Percentiles rank a stretch among this genome's conserved stretches.
Evolutionary conservation across 2,888 invertebrate species (phyloP).

Genomic region (Gymnosoma rotundatum): DNA sequence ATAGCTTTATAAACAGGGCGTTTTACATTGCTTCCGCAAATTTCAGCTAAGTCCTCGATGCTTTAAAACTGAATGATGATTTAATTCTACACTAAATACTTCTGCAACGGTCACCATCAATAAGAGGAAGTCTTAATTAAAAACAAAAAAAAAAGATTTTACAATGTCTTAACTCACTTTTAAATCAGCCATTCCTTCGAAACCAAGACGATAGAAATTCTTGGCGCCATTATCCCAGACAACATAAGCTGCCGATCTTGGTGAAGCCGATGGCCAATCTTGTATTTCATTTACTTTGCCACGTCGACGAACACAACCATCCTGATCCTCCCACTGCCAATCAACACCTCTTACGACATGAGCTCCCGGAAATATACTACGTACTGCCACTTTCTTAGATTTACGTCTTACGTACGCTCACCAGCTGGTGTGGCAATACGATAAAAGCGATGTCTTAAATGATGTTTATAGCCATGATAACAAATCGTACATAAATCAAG

Average conservation of each 20-base stretch:
- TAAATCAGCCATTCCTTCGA: constrained; percentile 97
- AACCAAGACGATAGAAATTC: constrained; percentile 97
- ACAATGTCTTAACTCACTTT: constrained; percentile 80
- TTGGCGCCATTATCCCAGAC: constrained; percentile 99
- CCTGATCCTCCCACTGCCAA: constrained; percentile 99
- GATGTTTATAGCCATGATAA: constrained; percentile 98
- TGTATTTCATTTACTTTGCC: constrained; percentile 99
- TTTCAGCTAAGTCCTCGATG: no score
- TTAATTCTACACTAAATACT: background rate
- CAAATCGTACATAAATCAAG: constrained; percentile 97
- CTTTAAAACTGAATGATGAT: no score
- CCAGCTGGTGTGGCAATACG: constrained; percentile 88
- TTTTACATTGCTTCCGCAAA: no score
- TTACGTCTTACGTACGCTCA: constrained; percentile 93
- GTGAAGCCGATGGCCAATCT: constrained; percentile 98
- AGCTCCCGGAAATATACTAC: constrained; percentile 97
- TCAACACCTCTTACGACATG: constrained; percentile 97
- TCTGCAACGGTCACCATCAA: no score
- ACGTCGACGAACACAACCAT: constrained; percentile 95
- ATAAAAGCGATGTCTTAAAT: constrained; percentile 93
- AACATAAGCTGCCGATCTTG: constrained; percentile 97
- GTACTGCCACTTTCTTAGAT: constrained; percentile 95
- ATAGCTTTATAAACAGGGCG: no score
- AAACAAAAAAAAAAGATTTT: background rate
- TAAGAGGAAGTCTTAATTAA: no score